Evolutionary conservation across 2,888 invertebrate genomes (phyloP).

Genomic region (Unio pictorum): DNA sequence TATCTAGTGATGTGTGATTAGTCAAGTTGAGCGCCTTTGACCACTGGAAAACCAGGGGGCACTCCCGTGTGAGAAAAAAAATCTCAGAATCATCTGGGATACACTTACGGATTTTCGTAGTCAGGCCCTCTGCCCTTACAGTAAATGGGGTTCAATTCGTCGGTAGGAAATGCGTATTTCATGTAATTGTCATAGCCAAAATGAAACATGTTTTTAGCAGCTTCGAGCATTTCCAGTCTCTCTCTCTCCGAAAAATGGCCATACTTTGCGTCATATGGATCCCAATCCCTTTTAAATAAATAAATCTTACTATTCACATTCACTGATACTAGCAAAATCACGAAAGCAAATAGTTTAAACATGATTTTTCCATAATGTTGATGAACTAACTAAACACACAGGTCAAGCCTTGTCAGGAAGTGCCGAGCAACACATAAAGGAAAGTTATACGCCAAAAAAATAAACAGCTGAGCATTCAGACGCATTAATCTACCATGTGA

Average conservation of each 20-base stretch:
- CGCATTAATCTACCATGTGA: too few species aligned
- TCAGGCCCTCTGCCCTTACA: slow-evolving; percentile 78
- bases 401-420: too few species aligned
- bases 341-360: slow-evolving; percentile 18
- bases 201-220: slow-evolving; percentile 75
- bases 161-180: slow-evolving; percentile 77
- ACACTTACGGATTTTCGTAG: slow-evolving; percentile 75
- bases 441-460: too few species aligned
- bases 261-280: slow-evolving; percentile 62
- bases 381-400: too few species aligned
- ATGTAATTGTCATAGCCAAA: slow-evolving; percentile 79
- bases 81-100: background rate
- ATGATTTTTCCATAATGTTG: slow-evolving; percentile 29
- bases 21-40: too few species aligned
- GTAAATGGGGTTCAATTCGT: slow-evolving; percentile 78
- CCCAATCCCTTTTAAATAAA: slow-evolving; percentile 36
- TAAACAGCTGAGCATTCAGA: too few species aligned
- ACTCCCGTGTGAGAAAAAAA: background rate
- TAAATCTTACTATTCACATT: slow-evolving; percentile 31
- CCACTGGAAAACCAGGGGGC: too few species aligned
- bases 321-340: slow-evolving; percentile 20
- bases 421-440: too few species aligned
- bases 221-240: slow-evolving; percentile 61
- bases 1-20: too few species aligned
- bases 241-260: slow-evolving; percentile 67